phyloP scores from a whole-genome alignment of 2,888 invertebrate species.

The Limnephilus auricula region DNA sequence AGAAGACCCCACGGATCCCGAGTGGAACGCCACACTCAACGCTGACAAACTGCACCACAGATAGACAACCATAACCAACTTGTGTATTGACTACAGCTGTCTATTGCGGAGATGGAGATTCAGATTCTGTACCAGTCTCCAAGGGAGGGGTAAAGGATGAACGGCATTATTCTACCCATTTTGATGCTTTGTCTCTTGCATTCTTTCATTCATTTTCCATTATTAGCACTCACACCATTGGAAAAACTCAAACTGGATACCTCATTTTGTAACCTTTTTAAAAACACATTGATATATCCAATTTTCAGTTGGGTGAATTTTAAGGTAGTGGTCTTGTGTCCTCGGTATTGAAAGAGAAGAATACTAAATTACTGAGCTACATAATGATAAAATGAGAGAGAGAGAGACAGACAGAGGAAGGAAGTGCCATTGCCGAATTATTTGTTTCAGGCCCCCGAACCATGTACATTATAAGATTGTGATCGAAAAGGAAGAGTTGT shows the following conservation, averaged over 20 bases:
- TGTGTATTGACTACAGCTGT: not conserved
- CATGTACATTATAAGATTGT: constrained; percentile 36
- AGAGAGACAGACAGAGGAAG: not conserved
- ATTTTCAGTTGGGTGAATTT: not conserved
- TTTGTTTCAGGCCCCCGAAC: constrained; percentile 47
- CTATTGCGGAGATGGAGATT: not conserved
- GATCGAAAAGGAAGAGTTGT: constrained; percentile 9
- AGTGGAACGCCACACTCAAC: constrained; percentile 81
- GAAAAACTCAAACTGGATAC: not conserved
- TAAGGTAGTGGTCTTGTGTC: not conserved
- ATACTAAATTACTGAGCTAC: not conserved
- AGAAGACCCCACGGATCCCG: constrained; percentile 91
- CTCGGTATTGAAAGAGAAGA: not conserved
- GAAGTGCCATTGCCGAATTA: constrained; percentile 40
- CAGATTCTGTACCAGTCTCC: not conserved
- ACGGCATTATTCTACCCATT: not conserved
- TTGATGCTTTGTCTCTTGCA: not conserved
- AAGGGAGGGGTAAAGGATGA: not conserved
- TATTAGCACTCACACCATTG: not conserved
- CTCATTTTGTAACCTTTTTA: not conserved
- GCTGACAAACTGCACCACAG: constrained; percentile 59
- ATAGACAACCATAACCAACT: constrained; percentile 19
- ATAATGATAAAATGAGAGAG: not conserved
- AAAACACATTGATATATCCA: not conserved
- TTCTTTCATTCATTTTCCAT: not conserved